Base-by-base conservation (phyloP, 2,113 vertebrate genomes). In the Zingel zingel region DNA sequence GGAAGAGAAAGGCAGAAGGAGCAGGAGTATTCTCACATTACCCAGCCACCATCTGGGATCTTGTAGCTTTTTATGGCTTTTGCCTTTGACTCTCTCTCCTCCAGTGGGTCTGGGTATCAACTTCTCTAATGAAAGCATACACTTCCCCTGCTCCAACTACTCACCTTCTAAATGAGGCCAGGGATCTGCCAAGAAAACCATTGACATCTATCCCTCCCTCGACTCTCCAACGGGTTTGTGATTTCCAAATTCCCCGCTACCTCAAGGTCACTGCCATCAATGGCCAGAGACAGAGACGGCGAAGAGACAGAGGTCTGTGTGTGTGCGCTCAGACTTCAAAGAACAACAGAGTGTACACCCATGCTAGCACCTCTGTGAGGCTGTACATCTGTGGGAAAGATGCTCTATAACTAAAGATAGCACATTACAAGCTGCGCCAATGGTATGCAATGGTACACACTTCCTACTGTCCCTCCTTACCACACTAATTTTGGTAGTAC, bases 101-200 rank as follows among this genome's bases (percentile, higher is more conserved):
- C 64, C 75, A 51, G 27, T 93, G 96, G 85, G 96, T 97, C 90
- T 96, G 94, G 69, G 97, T 99, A 97, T 97, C 88, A 98, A 96
- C 74, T 97, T 97, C 95, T 98, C 96, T 91, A 93, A 80, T 74
- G 63, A 89, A 84, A 89, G 79, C 84, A 70, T 85, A 84, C 67
- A 77, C 73, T 83, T 79, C 68, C 81, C 54, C 59, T 23, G 59
- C 39, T 78, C 64, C 58, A 39, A 50, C 62, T 71, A 21, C 72
- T 67, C 71, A 82, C 84, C 80, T 91, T 88, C 81, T 81, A 86
- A 89, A 86, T 47, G 82, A 81, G 61, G 25, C 25, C 54, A n/a
- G 8, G 27, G 78, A 84, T 64, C 67, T 64, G 85, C 47, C 58
- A 77, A 67, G 67, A 67, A 75, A 89, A 54, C 59, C 45, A 73